Evolutionary conservation across 2,113 vertebrate species (phyloP).

Genomic region (Oxyruncus cristatus): DNA sequence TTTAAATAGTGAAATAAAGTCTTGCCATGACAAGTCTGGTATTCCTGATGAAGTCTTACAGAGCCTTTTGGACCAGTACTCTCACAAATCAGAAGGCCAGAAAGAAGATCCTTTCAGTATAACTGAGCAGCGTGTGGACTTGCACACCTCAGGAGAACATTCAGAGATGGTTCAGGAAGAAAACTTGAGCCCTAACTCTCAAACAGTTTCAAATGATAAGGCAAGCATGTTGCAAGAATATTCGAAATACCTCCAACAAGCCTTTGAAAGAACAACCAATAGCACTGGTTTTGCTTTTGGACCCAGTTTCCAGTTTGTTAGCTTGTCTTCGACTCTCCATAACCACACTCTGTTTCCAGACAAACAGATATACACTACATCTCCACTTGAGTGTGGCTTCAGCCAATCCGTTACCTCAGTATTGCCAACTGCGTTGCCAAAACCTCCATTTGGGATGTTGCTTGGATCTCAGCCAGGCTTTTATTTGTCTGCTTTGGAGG

Average conservation of each 20-base stretch:
- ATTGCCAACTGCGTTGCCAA: constrained; percentile 90
- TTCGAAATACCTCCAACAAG: constrained; percentile 98
- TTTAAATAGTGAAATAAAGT: constrained; percentile 86
- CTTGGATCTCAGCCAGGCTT: constrained; percentile 91
- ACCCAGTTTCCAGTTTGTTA: constrained; percentile 89
- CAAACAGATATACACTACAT: constrained; percentile 92
- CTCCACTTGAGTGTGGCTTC: constrained; percentile 93
- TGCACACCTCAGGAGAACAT: constrained; percentile 89
- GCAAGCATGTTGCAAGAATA: constrained; percentile 94
- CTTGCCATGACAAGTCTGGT: constrained; percentile 93
- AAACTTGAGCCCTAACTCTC: constrained; percentile 80
- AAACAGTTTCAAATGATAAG: constrained; percentile 87
- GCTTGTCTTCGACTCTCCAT: constrained; percentile 89
- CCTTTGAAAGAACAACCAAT: constrained; percentile 96
- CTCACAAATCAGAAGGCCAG: constrained; percentile 90
- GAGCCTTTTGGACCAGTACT: constrained; percentile 96
- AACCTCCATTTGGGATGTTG: constrained; percentile 95
- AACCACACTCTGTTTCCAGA: constrained; percentile 92
- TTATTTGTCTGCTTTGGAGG: constrained; percentile 90
- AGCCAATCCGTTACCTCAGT: constrained; percentile 91
- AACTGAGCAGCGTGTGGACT: constrained; percentile 90
- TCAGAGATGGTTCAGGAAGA: constrained; percentile 87
- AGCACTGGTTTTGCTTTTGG: constrained; percentile 89
- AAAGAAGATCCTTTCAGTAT: constrained; percentile 94
- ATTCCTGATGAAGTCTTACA: constrained; percentile 98